Evolutionary conservation across 2,888 invertebrate genomes (phyloP).

Genomic region (Spilosoma lubricipeda): DNA sequence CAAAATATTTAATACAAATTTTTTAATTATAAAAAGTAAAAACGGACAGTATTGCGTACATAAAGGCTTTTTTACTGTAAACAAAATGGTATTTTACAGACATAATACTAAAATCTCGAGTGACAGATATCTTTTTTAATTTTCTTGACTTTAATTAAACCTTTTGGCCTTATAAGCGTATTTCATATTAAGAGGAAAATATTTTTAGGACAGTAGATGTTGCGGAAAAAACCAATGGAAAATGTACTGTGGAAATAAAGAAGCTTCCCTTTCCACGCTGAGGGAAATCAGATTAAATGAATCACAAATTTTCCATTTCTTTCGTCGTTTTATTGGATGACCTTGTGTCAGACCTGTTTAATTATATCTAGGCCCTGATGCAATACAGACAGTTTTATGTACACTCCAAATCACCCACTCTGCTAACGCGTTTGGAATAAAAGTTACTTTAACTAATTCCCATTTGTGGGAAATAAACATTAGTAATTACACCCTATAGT

Average conservation of each 20-base stretch:
- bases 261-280: background rate
- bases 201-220: background rate
- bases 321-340: background rate
- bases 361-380: constrained; percentile 2
- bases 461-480: background rate
- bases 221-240: background rate
- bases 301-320: background rate
- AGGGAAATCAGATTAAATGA: background rate
- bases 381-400: background rate
- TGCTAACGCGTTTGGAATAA: background rate
- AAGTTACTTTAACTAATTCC: background rate
- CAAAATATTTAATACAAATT: too few species aligned
- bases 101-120: background rate
- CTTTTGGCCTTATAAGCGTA: background rate
- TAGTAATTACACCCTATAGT: background rate
- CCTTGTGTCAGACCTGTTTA: background rate
- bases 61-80: background rate
- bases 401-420: background rate
- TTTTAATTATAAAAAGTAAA: background rate
- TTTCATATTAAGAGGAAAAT: background rate
- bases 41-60: background rate
- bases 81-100: background rate
- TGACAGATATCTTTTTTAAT: background rate
- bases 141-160: background rate
- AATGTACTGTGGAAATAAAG: background rate